A percentile compares a stretch with the other conserved stretches of the same genome.
Conservation (phyloP, 2,113 vertebrate genomes). For the Zapornia atra region DNA sequence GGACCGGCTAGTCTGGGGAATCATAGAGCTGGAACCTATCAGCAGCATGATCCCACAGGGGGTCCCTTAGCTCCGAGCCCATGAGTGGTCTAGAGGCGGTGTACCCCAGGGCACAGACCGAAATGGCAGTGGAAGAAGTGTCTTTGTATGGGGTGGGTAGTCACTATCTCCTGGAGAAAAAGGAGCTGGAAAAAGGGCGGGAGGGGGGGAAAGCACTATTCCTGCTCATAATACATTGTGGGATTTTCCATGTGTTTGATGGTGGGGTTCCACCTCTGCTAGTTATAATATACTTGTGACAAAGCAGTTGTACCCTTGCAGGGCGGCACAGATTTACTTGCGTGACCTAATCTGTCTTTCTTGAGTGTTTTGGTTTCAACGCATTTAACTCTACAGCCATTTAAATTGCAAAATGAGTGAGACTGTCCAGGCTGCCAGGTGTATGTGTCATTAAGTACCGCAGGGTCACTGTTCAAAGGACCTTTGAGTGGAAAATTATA, state of each 20-base stretch:
- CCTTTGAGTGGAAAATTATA: neutral
- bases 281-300: neutral
- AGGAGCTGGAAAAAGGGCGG: neutral
- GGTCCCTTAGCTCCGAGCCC: neutral
- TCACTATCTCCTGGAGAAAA: neutral
- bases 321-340: slow-evolving; percentile 21
- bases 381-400: neutral
- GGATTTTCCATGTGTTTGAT: neutral
- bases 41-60: neutral
- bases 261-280: neutral
- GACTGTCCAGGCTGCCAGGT: neutral
- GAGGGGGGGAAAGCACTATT: neutral
- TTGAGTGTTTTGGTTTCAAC: neutral
- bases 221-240: neutral
- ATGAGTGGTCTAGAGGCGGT: rapidly evolving
- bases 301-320: slow-evolving; percentile 50
- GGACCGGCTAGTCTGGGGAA: neutral
- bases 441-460: neutral
- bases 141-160: neutral
- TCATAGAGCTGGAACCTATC: neutral
- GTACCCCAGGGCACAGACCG: neutral
- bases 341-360: neutral
- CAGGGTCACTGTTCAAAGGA: neutral
- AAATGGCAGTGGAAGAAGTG: neutral
- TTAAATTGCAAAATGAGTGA: neutral